Conservation (phyloP, 1,140 invertebrate species). For the Drosophila pectinifera region DNA sequence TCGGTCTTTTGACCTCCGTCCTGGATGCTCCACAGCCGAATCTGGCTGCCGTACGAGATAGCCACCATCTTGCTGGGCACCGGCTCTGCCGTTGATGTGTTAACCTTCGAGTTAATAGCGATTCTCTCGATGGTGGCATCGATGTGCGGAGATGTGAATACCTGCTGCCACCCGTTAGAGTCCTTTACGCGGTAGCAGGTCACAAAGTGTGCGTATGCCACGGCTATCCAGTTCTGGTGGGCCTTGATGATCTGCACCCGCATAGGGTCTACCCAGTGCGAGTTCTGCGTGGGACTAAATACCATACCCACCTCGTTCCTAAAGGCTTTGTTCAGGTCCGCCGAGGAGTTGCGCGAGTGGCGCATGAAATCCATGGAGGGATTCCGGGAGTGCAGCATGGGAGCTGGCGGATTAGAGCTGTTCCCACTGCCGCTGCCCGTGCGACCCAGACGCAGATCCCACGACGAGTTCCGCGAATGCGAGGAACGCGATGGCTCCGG, state of each 20-base stretch:
- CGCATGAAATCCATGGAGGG: slow-evolving; percentile 92
- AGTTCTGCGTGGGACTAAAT: slow-evolving; percentile 87
- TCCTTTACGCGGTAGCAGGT: slow-evolving; percentile 98
- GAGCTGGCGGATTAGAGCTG: slow-evolving; percentile 42
- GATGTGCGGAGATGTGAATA: slow-evolving; percentile 96
- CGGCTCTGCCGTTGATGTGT: slow-evolving; percentile 84
- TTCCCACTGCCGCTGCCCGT: slow-evolving; percentile 33
- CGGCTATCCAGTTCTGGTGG: slow-evolving; percentile 99
- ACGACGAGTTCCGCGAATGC: slow-evolving; percentile 92
- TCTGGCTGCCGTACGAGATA: slow-evolving; percentile 93
- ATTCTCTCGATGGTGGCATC: slow-evolving; percentile 95
- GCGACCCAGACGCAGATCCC: slow-evolving; percentile 89
- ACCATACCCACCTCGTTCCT: slow-evolving; percentile 90
- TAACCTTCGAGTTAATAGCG: slow-evolving; percentile 97
- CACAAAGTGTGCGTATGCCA: slow-evolving; percentile 98
- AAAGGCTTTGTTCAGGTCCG: slow-evolving; percentile 91
- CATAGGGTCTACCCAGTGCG: slow-evolving; percentile 92
- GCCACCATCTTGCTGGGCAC: slow-evolving; percentile 93
- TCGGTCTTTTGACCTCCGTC: slow-evolving; percentile 92
- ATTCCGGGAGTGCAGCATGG: slow-evolving; percentile 89
- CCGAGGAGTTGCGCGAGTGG: slow-evolving; percentile 91
- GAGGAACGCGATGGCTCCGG: slow-evolving; percentile 82
- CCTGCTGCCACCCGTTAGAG: slow-evolving; percentile 97
- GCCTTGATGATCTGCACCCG: slow-evolving; percentile 97
- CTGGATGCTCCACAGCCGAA: slow-evolving; percentile 95